Conservation (phyloP, 2,888 invertebrate species). For the Scelioninae gen. 2 region DNA sequence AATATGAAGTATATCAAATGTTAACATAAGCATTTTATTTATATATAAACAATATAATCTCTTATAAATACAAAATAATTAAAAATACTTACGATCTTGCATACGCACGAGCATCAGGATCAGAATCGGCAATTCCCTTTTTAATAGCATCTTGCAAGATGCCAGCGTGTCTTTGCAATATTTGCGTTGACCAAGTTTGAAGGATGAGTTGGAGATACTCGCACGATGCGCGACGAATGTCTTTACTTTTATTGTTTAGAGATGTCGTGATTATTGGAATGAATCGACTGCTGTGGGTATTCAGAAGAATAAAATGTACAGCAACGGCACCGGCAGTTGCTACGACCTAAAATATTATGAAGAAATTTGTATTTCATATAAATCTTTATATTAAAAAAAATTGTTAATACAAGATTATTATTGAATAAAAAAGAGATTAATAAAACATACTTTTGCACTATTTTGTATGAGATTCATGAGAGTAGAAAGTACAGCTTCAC, state of each 20-base stretch:
- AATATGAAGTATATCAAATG: no score
- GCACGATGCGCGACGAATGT: conserved; percentile 87
- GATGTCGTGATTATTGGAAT: conserved; percentile 87
- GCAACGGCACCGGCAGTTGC: conserved; percentile 91
- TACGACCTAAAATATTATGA: no score
- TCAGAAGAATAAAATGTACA: conserved; percentile 90
- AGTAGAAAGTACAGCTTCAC: conserved; percentile 87
- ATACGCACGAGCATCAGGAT: conserved; percentile 89
- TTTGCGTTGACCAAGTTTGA: conserved; percentile 90
- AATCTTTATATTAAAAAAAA: no score
- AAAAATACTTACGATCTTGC: conserved; percentile 85
- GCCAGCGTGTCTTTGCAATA: conserved; percentile 87
- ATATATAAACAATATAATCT: background rate
- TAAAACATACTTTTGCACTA: conserved; percentile 89
- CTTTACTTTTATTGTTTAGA: conserved; percentile 91
- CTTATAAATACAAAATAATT: no score
- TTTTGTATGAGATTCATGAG: conserved; percentile 95
- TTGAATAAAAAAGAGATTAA: background rate
- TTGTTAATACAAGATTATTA: no score
- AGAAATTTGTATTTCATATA: no score
- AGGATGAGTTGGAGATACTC: conserved; percentile 90
- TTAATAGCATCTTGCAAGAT: conserved; percentile 89
- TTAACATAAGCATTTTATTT: background rate
- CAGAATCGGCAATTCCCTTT: conserved; percentile 94
- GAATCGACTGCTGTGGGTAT: conserved; percentile 87